Evolutionary conservation across 1,140 invertebrate species (phyloP), one percentile per base, ranked within the genome.

Genomic region (Orchesella cincta): DNA sequence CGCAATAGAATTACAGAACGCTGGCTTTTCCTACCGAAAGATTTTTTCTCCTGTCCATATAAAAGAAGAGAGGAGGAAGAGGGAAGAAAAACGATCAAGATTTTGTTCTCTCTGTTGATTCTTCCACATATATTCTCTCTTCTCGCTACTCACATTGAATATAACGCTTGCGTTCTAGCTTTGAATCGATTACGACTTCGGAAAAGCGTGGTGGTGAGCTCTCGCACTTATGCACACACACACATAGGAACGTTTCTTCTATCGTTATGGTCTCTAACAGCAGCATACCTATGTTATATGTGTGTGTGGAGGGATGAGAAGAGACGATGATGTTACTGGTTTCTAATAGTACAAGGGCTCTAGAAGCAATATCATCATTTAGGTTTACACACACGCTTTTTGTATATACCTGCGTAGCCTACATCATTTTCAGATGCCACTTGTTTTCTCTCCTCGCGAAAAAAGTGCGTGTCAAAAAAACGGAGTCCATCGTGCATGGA

Each of bases 41-140:
- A n/a, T n/a, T n/a, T n/a, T n/a, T n/a, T n/a, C n/a, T n/a, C n/a
- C n/a, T n/a, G n/a, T n/a, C n/a, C n/a, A n/a, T n/a, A n/a, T n/a
- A n/a, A n/a, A n/a, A 46, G 39, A 8, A 18, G 18, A 46, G 39
- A 18, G 18, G 18, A 46, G 39, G 39, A 5, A 46, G 18, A 46
- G 39, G 39, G 39, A 46, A 57, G 23, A 23, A 33, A 67, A 33
- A 31, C 62, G 62, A 67, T 67, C 62, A 67, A 33, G 62, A 31
- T 67, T 67, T 67, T 46, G n/a, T n/a, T 67, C 62, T 26, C 23
- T 67, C 62, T 67, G 62, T 67, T 67, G 62, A 67, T 67, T 67
- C n/a, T 67, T 23, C 31, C 62, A 14, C 29, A 29, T 14, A 23
- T 3, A n/a, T 67, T 31, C 62, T 31, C 62, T 31, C 29, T 1